These are phyloP conservation scores for Drosophila bunnanda DNA, from an alignment of 2,888 invertebrate species.

Conservation along the genomic window DNA sequence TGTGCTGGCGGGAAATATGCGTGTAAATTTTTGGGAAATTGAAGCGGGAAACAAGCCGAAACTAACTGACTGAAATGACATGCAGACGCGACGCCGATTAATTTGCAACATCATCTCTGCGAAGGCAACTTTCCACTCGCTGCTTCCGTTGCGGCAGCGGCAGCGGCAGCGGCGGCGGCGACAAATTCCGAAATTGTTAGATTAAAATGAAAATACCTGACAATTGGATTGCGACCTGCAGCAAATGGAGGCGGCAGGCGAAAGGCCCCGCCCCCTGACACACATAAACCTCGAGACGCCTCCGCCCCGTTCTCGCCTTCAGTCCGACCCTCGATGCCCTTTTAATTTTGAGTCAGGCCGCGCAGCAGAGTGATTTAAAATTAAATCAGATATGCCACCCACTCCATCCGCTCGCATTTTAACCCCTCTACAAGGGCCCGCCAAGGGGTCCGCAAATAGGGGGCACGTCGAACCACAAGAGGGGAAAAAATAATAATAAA, in stretches of 20 bases:
- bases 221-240: slow-evolving; percentile 69
- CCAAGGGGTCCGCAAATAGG: background rate
- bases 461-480: slow-evolving; percentile 27
- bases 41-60: slow-evolving; percentile 32
- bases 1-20: background rate
- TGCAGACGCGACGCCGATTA: slow-evolving; percentile 42
- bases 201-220: slow-evolving; percentile 76
- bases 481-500: slow-evolving; percentile 2
- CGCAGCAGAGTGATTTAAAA: slow-evolving; percentile 71
- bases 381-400: slow-evolving; percentile 59
- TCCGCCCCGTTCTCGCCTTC: background rate
- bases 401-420: background rate
- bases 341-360: slow-evolving; percentile 72
- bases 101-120: slow-evolving; percentile 47
- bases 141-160: slow-evolving; percentile 27
- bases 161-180: slow-evolving; percentile 11
- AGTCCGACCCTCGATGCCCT: slow-evolving; percentile 46
- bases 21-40: slow-evolving; percentile 9
- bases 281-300: slow-evolving; percentile 45
- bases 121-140: slow-evolving; percentile 14
- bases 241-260: slow-evolving; percentile 59
- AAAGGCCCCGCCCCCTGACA: slow-evolving; percentile 2
- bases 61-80: slow-evolving; percentile 29
- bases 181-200: slow-evolving; percentile 68
- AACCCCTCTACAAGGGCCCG: slow-evolving; percentile 5